Base-by-base conservation (phyloP, 2,113 vertebrate species). In the Solea solea region DNA sequence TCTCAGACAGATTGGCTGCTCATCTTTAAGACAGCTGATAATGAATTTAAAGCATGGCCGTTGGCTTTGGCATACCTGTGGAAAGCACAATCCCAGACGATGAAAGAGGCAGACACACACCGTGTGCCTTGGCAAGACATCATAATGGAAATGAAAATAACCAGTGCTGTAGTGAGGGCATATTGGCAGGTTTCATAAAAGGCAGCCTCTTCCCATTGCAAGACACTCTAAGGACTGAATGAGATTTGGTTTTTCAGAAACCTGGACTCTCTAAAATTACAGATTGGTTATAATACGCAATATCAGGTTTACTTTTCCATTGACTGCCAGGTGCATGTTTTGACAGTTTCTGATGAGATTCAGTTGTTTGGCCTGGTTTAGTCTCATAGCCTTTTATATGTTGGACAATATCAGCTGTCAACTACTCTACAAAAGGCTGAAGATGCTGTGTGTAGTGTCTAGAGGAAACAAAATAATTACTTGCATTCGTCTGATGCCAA, bases 1-100 rank as follows among this genome's bases (percentile, higher is more conserved):
- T 90, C 69, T 91, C 89, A 90, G 88, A 89, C 88, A 88, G 90
- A 91, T 91, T 90, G 89, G 85, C 89, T 90, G 85, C 86, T 90
- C 86, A 80, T 88, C 84, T 88, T 86, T 85, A 87, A 89, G 88
- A 88, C 88, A 83, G 83, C 78, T 85, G 86, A 90, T 91, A 88
- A 91, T 90, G 88, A 86, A 90, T 90, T 90, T 90, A 88, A 88
- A 86, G 85, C 83, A 64, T 58, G 72, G 84, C 80, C 86, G 78
- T 78, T 87, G 88, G 84, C 85, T 86, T 72, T 78, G 81, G 81
- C 83, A 25, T 78, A 88, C 83, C 83, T 88, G 89, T 80, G 61
- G 76, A 85, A 89, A 88, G 83, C 82, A 74, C 84, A 83, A 80
- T 79, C 72, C 69, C 64, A 74, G 78, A 80, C 69, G 62, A 82